Base-by-base conservation (phyloP, 2,113 vertebrate genomes). In the Sylvilagus bachmani region DNA sequence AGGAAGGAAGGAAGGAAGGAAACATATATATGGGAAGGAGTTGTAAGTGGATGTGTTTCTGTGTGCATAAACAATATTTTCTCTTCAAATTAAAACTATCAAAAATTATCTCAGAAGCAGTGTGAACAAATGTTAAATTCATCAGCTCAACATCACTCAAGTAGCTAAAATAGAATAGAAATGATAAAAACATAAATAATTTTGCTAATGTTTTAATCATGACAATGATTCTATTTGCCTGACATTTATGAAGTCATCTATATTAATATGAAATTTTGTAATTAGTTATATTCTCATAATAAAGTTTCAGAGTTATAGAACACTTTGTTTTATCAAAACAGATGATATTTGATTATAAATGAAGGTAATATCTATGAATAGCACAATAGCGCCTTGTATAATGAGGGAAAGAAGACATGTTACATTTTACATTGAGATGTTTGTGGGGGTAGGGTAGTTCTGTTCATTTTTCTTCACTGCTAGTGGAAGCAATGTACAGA, bases 201-300 rank as follows among this genome's bases (percentile, higher is more conserved):
- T 91, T 92, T 92, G n/a, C 36, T 81, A 77, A 36, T 71, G 24
- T 44, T 44, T 53, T 55, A 86, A 81, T 74, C 27, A 93, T 87
- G 27, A 81, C 80, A 93, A 71, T 71, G 25, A 22, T 66, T 84
- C 61, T 93, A 64, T 31, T 81, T 81, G 13, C 51, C 58, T 93
- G 64, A 58, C 36, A 85, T 58, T 89, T 80, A 44, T 38, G 33
- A 90, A 91, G 21, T 79, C 51, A 91, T 77, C 82, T 82, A 33
- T 64, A 86, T 33, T 89, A 55, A 89, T 17, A 89, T 25, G n/a
- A 58, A 61, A 84, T 71, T 71, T 6, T 71, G 21, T 74, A 4
- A 58, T 75, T 93, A 70, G 71, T n/a, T 70, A 71, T 55, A 64
- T 77, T 21, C 22, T 70, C 51, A 74, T 86, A 86, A 79, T 29